phyloP scores from a whole-genome alignment of 1,140 invertebrate genomes.

The Rhopalosiphum padi region DNA sequence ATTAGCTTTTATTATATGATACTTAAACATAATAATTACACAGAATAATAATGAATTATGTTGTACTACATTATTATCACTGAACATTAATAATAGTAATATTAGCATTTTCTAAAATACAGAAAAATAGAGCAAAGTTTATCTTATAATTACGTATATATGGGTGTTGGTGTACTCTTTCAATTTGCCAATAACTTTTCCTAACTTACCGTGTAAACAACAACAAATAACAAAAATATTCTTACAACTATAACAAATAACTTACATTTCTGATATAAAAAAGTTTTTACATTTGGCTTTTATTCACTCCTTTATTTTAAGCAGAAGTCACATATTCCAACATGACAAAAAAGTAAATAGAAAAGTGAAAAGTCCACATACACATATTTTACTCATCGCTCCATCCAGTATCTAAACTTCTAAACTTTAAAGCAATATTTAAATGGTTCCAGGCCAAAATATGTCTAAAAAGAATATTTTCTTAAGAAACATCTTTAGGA shows the following conservation, averaged over 20 bases:
- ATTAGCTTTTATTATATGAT: background rate
- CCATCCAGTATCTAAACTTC: background rate
- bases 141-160: background rate
- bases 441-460: no score
- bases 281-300: background rate
- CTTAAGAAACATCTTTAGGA: no score
- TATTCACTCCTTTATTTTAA: background rate
- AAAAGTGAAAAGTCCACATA: background rate
- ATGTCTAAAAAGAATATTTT: no score
- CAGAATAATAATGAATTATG: no score
- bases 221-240: background rate
- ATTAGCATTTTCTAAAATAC: background rate
- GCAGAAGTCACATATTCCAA: background rate
- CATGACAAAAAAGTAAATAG: background rate
- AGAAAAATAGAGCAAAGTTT: background rate
- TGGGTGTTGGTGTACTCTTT: background rate
- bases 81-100: background rate
- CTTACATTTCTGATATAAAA: conserved; percentile 3
- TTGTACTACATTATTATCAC: no score
- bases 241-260: background rate
- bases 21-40: background rate
- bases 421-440: background rate
- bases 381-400: background rate
- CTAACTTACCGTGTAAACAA: background rate
- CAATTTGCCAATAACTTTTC: background rate